phyloP scores from a whole-genome alignment of 2,888 invertebrate genomes.

The Orthosia gothica region DNA sequence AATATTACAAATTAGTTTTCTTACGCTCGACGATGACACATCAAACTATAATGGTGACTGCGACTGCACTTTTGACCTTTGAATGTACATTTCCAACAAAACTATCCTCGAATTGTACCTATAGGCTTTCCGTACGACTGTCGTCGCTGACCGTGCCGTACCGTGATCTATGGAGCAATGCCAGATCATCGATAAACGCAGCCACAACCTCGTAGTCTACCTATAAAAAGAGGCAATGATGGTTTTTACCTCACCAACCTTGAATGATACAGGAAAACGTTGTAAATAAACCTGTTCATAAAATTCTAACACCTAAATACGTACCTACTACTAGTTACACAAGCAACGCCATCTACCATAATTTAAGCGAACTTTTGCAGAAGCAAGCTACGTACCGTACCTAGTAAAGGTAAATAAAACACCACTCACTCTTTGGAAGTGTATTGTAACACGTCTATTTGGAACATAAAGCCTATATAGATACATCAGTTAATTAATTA shows the following conservation, averaged over 20 bases:
- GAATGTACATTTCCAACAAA: not conserved
- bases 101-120: not conserved
- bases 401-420: not conserved
- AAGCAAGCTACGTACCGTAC: not conserved
- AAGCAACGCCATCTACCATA: slow-evolving; percentile 38
- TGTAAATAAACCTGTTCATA: not conserved
- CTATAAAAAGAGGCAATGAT: not conserved
- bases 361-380: slow-evolving; percentile 16
- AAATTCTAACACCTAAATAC: not conserved
- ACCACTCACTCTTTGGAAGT: too few species aligned
- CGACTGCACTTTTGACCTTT: too few species aligned
- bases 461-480: too few species aligned
- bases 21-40: too few species aligned
- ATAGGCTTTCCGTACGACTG: not conserved
- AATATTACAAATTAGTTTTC: too few species aligned
- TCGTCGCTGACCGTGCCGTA: not conserved
- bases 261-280: slow-evolving; percentile 15
- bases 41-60: too few species aligned
- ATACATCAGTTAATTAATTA: too few species aligned
- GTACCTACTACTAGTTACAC: not conserved
- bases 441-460: not conserved
- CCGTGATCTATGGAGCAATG: not conserved
- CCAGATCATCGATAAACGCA: not conserved
- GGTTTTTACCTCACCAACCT: slow-evolving; percentile 10
- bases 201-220: not conserved